A percentile compares a stretch with the other conserved stretches of the same genome.
These are phyloP conservation scores for Hafferia zeledoni DNA, from an alignment of 2,797 vertebrate species.

Conservation along the genomic window DNA sequence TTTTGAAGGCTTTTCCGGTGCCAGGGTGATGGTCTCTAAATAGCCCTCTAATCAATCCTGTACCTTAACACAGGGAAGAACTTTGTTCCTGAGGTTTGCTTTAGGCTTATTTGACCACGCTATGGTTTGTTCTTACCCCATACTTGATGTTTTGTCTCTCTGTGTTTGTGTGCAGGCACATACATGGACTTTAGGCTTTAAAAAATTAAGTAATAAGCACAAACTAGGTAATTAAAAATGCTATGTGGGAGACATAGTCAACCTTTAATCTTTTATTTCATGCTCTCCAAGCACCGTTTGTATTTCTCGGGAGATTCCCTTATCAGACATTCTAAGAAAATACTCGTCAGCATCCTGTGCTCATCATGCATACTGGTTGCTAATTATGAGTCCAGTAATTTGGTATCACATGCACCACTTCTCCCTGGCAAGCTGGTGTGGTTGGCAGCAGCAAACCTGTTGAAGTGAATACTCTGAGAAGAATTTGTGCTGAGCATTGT, in stretches of 20 bases:
- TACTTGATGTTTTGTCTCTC: not conserved
- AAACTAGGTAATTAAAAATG: constrained; percentile 4
- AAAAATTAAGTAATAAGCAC: not conserved
- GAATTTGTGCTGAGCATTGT: not conserved
- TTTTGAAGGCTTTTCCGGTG: not conserved
- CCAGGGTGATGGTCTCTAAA: not conserved
- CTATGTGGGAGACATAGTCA: not conserved
- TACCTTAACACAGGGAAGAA: not conserved
- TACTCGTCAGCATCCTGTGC: not conserved
- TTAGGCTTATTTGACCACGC: not conserved
- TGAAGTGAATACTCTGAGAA: not conserved
- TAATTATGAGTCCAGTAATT: not conserved
- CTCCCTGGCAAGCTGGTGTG: not conserved
- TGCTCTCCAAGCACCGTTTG: constrained; percentile 10
- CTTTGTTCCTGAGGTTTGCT: not conserved
- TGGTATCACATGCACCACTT: not conserved
- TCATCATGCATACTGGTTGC: not conserved
- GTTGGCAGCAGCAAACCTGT: not conserved
- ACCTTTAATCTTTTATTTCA: constrained; percentile 22
- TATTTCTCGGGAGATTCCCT: not conserved
- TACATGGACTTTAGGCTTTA: not conserved
- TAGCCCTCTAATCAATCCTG: not conserved
- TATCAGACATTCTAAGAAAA: not conserved
- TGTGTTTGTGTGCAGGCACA: not conserved
- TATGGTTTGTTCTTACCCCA: not conserved